phyloP scores from a whole-genome alignment of 2,113 vertebrate genomes.

The Numida meleagris region DNA sequence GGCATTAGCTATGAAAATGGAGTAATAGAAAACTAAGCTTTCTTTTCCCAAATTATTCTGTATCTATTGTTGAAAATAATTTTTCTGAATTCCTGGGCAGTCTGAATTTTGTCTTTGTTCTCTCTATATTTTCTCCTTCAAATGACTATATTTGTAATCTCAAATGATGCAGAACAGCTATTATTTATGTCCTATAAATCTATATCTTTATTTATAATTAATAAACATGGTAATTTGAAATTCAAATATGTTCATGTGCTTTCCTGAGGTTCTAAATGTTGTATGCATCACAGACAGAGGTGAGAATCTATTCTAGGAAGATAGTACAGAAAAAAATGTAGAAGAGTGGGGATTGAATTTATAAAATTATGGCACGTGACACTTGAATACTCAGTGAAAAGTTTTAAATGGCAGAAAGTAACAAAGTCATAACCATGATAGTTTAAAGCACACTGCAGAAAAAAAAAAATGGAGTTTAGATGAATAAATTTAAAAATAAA shows the following conservation, averaged over 20 bases:
- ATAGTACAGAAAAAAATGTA: not conserved
- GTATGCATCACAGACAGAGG: not conserved
- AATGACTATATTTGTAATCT: not conserved
- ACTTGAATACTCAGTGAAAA: not conserved
- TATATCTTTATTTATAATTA: not conserved
- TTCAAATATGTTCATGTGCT: not conserved
- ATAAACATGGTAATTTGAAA: not conserved
- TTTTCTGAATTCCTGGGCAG: not conserved
- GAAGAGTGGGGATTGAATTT: not conserved
- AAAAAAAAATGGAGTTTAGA: not conserved
- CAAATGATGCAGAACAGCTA: not conserved
- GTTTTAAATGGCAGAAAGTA: not conserved
- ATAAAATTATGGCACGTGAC: not conserved
- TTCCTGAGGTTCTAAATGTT: not conserved
- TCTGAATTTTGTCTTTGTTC: not conserved
- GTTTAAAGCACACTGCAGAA: not conserved
- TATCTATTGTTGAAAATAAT: not conserved
- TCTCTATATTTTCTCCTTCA: not conserved
- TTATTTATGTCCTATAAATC: not conserved
- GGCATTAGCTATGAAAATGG: not conserved
- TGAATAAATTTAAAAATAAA: not conserved
- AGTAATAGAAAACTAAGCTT: not conserved
- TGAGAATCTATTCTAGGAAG: not conserved
- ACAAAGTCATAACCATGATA: not conserved
- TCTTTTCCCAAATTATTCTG: fast-evolving